Evolutionary conservation across 1,140 invertebrate species (phyloP).

Genomic region (Trigoniulus corallinus): DNA sequence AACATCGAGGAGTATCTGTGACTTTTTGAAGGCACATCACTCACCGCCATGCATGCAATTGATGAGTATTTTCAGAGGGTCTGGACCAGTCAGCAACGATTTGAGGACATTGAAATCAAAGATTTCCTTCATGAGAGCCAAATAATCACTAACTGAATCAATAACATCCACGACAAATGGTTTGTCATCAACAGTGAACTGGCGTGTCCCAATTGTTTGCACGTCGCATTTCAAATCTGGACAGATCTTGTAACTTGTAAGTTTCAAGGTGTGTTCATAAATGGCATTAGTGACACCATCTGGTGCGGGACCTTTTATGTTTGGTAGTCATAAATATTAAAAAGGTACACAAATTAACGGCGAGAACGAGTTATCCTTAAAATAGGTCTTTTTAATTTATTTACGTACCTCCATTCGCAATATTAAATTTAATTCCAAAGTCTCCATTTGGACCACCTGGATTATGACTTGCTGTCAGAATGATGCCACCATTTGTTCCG

Average conservation of each 20-base stretch:
- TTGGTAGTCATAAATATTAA: neutral
- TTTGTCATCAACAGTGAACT: conserved; percentile 45
- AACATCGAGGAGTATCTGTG: neutral
- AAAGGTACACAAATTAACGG: neutral
- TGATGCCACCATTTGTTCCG: conserved; percentile 76
- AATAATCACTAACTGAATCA: conserved; percentile 81
- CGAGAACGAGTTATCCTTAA: neutral
- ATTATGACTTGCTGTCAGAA: conserved; percentile 96
- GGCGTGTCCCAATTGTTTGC: conserved; percentile 41
- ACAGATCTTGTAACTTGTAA: conserved; percentile 64
- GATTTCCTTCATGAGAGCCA: conserved; percentile 85
- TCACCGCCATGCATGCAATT: conserved; percentile 89
- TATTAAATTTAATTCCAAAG: conserved; percentile 99
- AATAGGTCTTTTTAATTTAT: neutral
- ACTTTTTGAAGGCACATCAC: conserved; percentile 4
- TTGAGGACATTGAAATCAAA: conserved; percentile 85
- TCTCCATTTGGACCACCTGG: conserved; percentile 93
- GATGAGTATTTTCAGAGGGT: conserved; percentile 67
- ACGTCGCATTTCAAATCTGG: conserved; percentile 60
- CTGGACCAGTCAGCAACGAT: conserved; percentile 48
- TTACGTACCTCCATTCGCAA: conserved; percentile 64
- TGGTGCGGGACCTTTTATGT: conserved; percentile 56
- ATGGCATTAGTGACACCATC: conserved; percentile 80
- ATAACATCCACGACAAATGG: conserved; percentile 76
- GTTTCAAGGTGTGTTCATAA: conserved; percentile 57